Conservation (phyloP, 2,797 vertebrate species). For the Tympanoctomys barrerae region DNA sequence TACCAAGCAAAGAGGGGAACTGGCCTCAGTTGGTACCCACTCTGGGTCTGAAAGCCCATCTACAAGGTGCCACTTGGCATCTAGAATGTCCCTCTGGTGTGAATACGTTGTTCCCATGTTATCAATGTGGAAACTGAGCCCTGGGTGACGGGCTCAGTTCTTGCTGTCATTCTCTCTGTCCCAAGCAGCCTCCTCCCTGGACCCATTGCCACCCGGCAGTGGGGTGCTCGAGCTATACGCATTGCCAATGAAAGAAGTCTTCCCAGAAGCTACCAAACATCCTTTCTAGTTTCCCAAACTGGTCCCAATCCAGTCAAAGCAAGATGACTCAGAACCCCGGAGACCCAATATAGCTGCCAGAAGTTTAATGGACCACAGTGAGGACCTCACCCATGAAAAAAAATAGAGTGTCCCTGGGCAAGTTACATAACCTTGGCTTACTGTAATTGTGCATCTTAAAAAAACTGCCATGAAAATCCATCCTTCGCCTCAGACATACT, state of each 20-base stretch:
- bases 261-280: neutral
- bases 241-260: neutral
- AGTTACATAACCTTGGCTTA: slow-evolving; percentile 69
- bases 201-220: rapidly evolving
- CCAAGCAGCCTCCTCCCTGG: neutral
- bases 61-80: rapidly evolving
- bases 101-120: rapidly evolving
- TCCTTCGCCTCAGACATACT: slow-evolving; percentile 66
- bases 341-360: neutral
- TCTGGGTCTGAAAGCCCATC: neutral
- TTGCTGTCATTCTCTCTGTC: neutral
- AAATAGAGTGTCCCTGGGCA: neutral
- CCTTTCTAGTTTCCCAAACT: neutral
- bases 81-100: neutral
- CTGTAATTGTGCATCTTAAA: slow-evolving; percentile 62
- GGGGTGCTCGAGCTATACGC: neutral
- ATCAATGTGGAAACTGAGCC: neutral
- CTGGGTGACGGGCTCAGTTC: rapidly evolving
- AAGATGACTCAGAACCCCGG: neutral
- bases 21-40: rapidly evolving
- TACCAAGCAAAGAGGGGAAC: rapidly evolving
- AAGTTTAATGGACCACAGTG: neutral
- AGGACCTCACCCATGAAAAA: neutral
- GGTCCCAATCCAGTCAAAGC: neutral
- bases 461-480: slow-evolving; percentile 75